phyloP scores from a whole-genome alignment of 2,113 vertebrate genomes.

The Lophotis ruficrista region DNA sequence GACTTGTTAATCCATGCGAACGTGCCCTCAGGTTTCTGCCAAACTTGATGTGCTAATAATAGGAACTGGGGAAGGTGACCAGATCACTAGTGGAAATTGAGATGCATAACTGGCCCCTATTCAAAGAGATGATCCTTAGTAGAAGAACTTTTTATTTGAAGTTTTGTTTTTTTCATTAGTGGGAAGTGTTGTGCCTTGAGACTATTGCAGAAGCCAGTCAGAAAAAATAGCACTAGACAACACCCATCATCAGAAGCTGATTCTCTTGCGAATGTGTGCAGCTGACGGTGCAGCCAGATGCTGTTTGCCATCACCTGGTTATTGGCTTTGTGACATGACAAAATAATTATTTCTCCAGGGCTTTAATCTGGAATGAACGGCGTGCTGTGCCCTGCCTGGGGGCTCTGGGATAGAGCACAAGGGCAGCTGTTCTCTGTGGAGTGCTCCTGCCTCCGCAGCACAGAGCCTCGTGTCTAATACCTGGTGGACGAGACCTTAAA shows the following conservation, averaged over 20 bases:
- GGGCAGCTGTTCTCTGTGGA: accelerated
- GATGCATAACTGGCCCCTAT: background rate
- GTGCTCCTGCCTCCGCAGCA: background rate
- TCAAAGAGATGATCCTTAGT: background rate
- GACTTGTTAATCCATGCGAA: background rate
- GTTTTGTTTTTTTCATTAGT: background rate
- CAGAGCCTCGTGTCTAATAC: too few relatives aligned
- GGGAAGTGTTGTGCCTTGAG: background rate
- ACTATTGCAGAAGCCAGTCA: background rate
- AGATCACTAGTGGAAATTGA: background rate
- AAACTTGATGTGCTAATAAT: background rate
- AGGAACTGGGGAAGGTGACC: background rate
- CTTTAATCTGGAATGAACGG: too few relatives aligned
- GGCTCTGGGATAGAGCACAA: too few relatives aligned
- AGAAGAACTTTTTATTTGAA: background rate
- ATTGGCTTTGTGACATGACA: background rate
- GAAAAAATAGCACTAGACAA: background rate
- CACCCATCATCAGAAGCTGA: background rate
- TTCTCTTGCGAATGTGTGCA: accelerated
- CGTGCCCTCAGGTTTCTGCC: accelerated
- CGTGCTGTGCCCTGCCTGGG: background rate
- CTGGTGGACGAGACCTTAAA: too few relatives aligned
- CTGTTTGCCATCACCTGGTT: background rate
- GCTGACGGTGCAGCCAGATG: background rate
- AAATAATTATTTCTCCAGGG: background rate